These are phyloP conservation scores for Athrips mouffetella DNA, from an alignment of 2,888 invertebrate species.

Conservation along the genomic window DNA sequence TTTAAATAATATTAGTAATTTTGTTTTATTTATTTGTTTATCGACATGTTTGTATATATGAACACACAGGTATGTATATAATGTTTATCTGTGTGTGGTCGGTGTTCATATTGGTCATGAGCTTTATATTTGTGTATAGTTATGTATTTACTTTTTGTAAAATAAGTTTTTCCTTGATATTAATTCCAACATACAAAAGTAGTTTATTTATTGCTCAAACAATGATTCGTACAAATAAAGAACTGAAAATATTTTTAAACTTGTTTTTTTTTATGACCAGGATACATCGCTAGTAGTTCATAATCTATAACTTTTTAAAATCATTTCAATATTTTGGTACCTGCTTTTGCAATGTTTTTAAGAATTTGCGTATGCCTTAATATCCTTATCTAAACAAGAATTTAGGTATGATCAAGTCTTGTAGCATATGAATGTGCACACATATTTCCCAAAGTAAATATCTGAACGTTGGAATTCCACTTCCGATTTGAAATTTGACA, in stretches of 20 bases:
- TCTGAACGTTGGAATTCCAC: no score
- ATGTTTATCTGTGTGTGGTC: conserved; percentile 22
- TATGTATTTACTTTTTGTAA: conserved; percentile 1
- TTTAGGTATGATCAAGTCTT: no score
- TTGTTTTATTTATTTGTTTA: not conserved
- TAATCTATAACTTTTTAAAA: no score
- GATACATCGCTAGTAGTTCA: not conserved
- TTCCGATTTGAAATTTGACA: no score
- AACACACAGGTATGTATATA: conserved; percentile 24
- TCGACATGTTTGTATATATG: conserved; percentile 4
- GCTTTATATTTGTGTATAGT: conserved; percentile 19
- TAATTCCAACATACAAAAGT: conserved; percentile 21
- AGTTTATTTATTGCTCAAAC: conserved; percentile 27
- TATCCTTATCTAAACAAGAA: no score
- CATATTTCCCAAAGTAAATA: no score
- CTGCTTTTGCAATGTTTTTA: no score
- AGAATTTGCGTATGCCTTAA: no score
- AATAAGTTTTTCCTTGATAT: conserved; percentile 14
- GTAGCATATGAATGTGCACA: no score
- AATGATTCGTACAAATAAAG: conserved; percentile 71
- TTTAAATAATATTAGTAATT: conserved; percentile 13
- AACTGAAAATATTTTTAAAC: conserved; percentile 39
- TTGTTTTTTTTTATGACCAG: conserved; percentile 18
- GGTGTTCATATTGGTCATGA: conserved; percentile 17
- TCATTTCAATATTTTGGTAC: no score